Evolutionary conservation across 2,113 vertebrate genomes (phyloP), one percentile per base, ranked within the genome.

Genomic region (Holacanthus passer): DNA sequence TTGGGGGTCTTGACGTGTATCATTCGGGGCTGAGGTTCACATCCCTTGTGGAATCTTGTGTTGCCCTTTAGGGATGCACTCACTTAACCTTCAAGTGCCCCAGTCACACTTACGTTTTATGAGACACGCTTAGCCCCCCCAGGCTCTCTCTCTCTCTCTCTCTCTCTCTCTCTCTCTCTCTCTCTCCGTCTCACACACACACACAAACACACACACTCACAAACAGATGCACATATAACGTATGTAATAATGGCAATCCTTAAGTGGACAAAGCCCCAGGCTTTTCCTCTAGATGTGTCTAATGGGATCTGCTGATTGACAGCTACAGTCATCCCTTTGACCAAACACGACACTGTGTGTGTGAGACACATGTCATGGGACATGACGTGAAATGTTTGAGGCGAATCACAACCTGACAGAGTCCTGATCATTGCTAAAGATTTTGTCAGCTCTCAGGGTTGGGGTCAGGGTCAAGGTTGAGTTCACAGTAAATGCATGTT

Each of bases 31-130:
- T 82, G 67, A 69, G 68, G 48, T 82, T 87, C 77, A 84, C 75
- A 29, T 89, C 86, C 80, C 85, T 10, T 5, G 82, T 80, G 88
- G 60, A 79, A 81, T 91, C 81, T 83, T 62, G 48, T 35, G 63
- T 79, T 75, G 66, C n/a, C 76, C 85, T 88, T 81, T 60, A 77
- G 83, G 77, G 79, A 85, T 84, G 62, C 59, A 76, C 72, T 81
- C 88, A 86, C 89, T 93, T 91, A 91, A 93, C 92, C 87, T 92
- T 91, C 88, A 88, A 47, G 77, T 85, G 78, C 73, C 83, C 63
- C 11, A 8, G 73, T 89, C 81, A 74, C 68, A 86, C 88, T 78
- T 52, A 86, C 65, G 63, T 67, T 89, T 85, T 41, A 63, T 75
- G 77, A 81, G 55, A 63, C 68, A 41, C 56, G 16, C 73, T 82